Conservation (phyloP, 2,888 invertebrate genomes). For the Syrphus vitripennis region DNA sequence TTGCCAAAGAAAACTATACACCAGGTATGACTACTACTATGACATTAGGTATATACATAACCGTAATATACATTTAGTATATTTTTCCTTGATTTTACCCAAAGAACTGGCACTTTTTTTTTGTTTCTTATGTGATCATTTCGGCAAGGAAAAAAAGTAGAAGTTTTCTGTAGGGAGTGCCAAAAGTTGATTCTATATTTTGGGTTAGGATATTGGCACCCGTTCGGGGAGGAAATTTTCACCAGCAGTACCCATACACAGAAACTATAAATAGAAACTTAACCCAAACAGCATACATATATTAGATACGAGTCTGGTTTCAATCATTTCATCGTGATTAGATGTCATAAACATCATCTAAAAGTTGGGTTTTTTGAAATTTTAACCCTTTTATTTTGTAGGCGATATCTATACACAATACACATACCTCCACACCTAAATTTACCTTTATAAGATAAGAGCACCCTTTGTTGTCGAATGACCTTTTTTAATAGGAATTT, state of each 20-base stretch:
- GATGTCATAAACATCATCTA: slow-evolving; percentile 48
- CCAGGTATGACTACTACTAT: not conserved
- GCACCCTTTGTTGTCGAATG: not conserved
- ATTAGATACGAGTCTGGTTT: slow-evolving; percentile 20
- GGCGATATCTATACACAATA: not conserved
- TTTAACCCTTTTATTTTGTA: slow-evolving; percentile 33
- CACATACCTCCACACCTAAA: not conserved
- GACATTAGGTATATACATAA: too few species aligned
- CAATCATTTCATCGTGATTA: slow-evolving; percentile 61
- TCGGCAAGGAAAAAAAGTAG: not conserved
- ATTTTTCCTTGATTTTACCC: slow-evolving; percentile 20
- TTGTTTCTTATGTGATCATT: not conserved
- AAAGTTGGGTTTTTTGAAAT: slow-evolving; percentile 4
- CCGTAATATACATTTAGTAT: too few species aligned
- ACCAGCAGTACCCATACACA: not conserved
- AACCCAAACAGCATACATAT: slow-evolving; percentile 23
- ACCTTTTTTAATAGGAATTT: not conserved
- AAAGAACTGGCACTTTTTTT: not conserved
- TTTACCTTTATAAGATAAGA: not conserved
- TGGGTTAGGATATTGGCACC: slow-evolving; percentile 17
- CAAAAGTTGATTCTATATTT: slow-evolving; percentile 20
- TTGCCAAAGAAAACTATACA: not conserved
- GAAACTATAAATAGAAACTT: not conserved
- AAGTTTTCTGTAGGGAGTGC: not conserved
- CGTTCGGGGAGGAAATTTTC: not conserved